Conservation (phyloP, 1,140 invertebrate genomes). For the Megathymus violae region DNA sequence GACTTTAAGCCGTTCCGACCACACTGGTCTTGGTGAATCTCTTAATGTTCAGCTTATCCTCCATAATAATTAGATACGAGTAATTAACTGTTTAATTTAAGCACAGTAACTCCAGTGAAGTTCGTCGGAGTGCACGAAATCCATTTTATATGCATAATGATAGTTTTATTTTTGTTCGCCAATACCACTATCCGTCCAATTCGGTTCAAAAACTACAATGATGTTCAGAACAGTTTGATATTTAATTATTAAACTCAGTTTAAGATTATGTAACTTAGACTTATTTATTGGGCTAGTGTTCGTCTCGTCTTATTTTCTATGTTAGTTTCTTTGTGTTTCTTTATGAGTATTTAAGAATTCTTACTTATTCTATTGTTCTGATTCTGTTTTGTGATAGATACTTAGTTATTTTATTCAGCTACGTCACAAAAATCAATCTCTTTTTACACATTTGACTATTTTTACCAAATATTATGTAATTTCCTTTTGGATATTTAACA, state of each 20-base stretch:
- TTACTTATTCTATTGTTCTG: constrained; percentile 17
- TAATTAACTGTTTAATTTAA: background rate
- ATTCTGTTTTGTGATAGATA: constrained; percentile 6
- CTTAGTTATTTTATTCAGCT: background rate
- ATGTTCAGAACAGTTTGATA: background rate
- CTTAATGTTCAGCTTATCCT: constrained; percentile 10
- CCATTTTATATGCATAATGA: constrained; percentile 13
- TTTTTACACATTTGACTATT: background rate
- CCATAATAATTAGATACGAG: constrained; percentile 35
- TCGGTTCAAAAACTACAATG: background rate
- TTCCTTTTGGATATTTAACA: constrained; percentile 53
- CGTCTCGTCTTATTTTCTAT: constrained; percentile 34
- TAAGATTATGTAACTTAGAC: constrained; percentile 24
- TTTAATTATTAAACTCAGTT: constrained; percentile 11
- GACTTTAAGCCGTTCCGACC: constrained; percentile 69
- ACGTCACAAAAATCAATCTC: constrained; percentile 15
- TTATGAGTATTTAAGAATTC: constrained; percentile 8
- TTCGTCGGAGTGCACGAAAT: constrained; percentile 1
- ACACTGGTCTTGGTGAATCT: constrained; percentile 79
- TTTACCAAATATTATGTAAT: constrained; percentile 5
- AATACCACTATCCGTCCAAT: constrained; percentile 6
- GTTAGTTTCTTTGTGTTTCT: constrained; percentile 15
- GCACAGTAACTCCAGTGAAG: constrained; percentile 9
- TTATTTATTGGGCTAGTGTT: constrained; percentile 45
- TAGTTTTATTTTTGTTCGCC: constrained; percentile 1